These are phyloP conservation scores for Sarcophaga subvicina DNA, from an alignment of 2,888 invertebrate species.

Conservation along the genomic window DNA sequence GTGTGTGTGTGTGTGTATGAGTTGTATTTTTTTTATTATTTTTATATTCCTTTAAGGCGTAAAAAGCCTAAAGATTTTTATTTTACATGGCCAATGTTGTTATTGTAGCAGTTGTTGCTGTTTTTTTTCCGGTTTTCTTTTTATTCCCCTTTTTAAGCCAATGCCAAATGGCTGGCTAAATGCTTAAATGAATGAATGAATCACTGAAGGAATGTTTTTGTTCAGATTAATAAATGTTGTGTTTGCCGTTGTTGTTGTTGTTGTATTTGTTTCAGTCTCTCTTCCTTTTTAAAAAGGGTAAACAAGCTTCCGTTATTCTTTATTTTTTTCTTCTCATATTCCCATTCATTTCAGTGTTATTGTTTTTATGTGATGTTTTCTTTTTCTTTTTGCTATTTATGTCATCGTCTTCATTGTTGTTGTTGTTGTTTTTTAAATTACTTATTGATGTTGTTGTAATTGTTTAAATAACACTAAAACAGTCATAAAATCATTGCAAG, in stretches of 20 bases:
- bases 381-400: not conserved
- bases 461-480: constrained; percentile 66
- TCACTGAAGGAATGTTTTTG: too few relatives aligned
- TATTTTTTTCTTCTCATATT: not conserved
- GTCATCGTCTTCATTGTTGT: constrained; percentile 4
- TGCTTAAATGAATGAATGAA: constrained; percentile 52
- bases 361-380: not conserved
- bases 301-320: not conserved
- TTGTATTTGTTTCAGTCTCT: not conserved
- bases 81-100: constrained; percentile 1
- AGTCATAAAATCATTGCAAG: constrained; percentile 65
- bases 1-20: not conserved
- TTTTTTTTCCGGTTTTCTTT: constrained; percentile 15
- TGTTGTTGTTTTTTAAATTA: constrained; percentile 42
- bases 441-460: constrained; percentile 64
- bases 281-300: constrained; percentile 7
- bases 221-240: constrained; percentile 66
- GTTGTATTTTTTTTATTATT: constrained; percentile 16
- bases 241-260: constrained; percentile 39
- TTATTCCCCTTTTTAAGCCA: constrained; percentile 12
- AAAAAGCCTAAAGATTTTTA: constrained; percentile 50
- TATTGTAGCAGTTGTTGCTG: not conserved
- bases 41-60: constrained; percentile 57
- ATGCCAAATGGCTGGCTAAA: constrained; percentile 52
- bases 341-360: not conserved